These are phyloP conservation scores for Colletes gigas DNA, from an alignment of 1,140 invertebrate species.

Conservation along the genomic window DNA sequence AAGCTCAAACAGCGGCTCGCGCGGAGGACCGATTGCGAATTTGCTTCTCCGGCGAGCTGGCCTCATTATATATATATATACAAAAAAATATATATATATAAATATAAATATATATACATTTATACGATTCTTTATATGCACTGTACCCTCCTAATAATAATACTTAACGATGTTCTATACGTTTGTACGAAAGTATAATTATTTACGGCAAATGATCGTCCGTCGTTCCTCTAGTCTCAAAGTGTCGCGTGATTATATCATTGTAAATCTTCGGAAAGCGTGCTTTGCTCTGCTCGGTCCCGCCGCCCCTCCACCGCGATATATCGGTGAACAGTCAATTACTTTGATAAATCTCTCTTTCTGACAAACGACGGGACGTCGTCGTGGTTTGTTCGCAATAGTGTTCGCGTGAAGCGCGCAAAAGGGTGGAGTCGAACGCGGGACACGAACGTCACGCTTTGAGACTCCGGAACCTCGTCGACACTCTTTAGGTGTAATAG, in stretches of 20 bases:
- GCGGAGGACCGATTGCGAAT: conserved; percentile 79
- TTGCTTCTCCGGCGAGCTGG: conserved; percentile 81
- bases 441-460: conserved; percentile 50
- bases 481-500: conserved; percentile 48
- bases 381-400: no score
- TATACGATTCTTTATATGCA: conserved; percentile 79
- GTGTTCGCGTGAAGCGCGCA: neutral
- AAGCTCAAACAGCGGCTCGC: conserved; percentile 81
- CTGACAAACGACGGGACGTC: neutral
- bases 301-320: neutral
- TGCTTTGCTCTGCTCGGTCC: no score
- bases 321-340: conserved; percentile 34
- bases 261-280: neutral
- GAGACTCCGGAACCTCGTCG: conserved; percentile 55
- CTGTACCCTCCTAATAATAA: conserved; percentile 73
- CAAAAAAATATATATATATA: conserved; percentile 77
- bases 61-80: conserved; percentile 76
- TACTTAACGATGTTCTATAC: conserved; percentile 73
- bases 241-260: conserved; percentile 47
- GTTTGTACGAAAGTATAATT: conserved; percentile 71
- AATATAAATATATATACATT: conserved; percentile 79
- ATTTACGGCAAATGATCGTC: conserved; percentile 42
- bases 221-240: conserved; percentile 60
- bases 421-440: neutral
- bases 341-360: conserved; percentile 3